Evolutionary conservation across 2,113 vertebrate species (phyloP), one percentile per base, ranked within the genome.

Genomic region (Pygoscelis adeliae): DNA sequence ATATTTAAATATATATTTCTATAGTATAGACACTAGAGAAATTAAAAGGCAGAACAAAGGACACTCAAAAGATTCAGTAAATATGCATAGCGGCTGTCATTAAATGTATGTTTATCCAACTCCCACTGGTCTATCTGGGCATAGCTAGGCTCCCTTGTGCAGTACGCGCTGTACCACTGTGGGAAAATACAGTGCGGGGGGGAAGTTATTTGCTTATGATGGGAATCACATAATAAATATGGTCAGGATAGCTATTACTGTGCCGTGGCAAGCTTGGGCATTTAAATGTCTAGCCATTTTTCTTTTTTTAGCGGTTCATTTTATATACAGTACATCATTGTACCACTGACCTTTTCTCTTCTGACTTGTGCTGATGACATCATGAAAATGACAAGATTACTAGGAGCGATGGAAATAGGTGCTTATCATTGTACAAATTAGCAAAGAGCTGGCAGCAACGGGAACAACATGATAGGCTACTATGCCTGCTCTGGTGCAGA

Each of bases 371-470:
- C 89, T 96, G 92, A 87, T 96, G 89, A 96, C 77, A 83, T 96
- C 95, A 93, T 36, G 91, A 79, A 91, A 93, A 91, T 73, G 87
- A 91, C 94, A 97, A 93, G 94, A 93, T 79, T 96, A 94, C 82
- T 84, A 83, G 87, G 62, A 97, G 23, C 47, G 3, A 71, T 87
- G 70, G 95, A 94, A 98, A 83, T 73, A 90, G 89, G 47, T 93
- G 85, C 52, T 90, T 87, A 93, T 96, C 87, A 59, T 47, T 83
- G 83, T 89, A 96, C 87, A 96, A 97, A 97, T 97, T 93, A 97
- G 90, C 86, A 93, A 97, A 92, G 67, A 78, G 50, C 76, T 95
- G 96, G 80, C 67, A 86, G 95, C 52, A 95, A 59, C 27, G 56
- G 58, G 34, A 50, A 74, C 71, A 86, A 44, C 27, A 13, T 52